Conservation (phyloP, 2,888 invertebrate genomes). For the Invenusta paracnida region DNA sequence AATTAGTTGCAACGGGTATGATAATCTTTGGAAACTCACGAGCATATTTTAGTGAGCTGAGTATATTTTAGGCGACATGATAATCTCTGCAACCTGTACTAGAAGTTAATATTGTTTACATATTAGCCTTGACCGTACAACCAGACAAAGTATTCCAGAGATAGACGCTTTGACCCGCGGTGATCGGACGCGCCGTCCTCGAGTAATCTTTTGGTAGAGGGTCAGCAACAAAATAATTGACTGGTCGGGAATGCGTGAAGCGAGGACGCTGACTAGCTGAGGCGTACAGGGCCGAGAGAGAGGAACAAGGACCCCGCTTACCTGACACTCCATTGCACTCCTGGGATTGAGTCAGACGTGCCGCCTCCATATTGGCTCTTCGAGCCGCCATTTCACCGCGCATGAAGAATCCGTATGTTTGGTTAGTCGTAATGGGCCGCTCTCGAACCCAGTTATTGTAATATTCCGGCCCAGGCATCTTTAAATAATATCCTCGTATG, state of each 20-base stretch:
- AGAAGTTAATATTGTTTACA: too few species aligned
- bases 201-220: too few species aligned
- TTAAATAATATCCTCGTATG: too few species aligned
- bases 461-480: constrained; percentile 2
- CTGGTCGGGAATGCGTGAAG: constrained; percentile 15
- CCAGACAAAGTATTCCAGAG: constrained; percentile 27
- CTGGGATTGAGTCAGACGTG: neutral
- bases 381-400: neutral
- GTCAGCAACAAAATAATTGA: constrained; percentile 25
- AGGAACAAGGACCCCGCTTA: too few species aligned
- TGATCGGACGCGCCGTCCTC: too few species aligned
- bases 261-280: neutral
- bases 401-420: neutral
- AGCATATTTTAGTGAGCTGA: too few species aligned
- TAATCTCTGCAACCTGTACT: too few species aligned
- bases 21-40: too few species aligned
- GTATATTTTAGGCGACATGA: too few species aligned
- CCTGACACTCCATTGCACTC: too few species aligned
- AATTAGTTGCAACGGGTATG: too few species aligned
- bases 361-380: neutral
- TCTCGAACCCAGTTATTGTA: constrained; percentile 30
- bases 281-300: neutral
- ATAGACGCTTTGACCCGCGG: neutral
- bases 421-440: constrained; percentile 20
- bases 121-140: neutral